Evolutionary conservation across 2,797 vertebrate genomes (phyloP).

Genomic region (Halcyon leucocephala): DNA sequence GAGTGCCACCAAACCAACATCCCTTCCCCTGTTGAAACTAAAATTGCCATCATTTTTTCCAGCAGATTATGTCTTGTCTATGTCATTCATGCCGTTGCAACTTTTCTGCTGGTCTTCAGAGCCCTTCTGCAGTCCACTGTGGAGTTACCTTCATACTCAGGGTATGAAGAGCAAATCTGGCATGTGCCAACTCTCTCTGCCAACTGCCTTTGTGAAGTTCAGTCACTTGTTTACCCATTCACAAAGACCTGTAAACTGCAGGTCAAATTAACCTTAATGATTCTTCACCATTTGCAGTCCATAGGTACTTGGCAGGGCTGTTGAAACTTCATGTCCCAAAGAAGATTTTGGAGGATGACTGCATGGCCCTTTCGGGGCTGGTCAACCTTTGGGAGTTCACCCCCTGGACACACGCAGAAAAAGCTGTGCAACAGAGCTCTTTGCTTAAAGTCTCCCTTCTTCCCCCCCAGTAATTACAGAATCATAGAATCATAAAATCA

Average conservation of each 20-base stretch:
- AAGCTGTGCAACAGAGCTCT: neutral
- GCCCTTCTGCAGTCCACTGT: neutral
- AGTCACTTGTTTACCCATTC: neutral
- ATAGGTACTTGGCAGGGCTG: neutral
- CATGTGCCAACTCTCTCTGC: accelerated
- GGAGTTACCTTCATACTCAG: neutral
- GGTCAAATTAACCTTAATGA: neutral
- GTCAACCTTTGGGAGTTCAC: neutral
- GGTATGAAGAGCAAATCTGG: neutral
- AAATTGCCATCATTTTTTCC: neutral
- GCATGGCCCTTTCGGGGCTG: neutral
- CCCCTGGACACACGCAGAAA: neutral
- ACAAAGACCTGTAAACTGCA: neutral
- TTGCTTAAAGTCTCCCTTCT: neutral
- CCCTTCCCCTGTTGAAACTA: neutral
- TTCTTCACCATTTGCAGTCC: neutral
- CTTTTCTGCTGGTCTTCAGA: neutral
- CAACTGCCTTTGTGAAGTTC: neutral
- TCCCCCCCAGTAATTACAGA: neutral
- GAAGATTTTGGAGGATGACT: neutral
- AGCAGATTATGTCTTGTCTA: neutral
- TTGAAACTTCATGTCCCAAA: neutral
- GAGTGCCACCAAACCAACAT: neutral
- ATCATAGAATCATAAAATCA: too few species aligned
- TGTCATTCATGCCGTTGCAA: neutral